Base-by-base conservation (phyloP, 2,888 invertebrate genomes). In the Quadriops clusia region DNA sequence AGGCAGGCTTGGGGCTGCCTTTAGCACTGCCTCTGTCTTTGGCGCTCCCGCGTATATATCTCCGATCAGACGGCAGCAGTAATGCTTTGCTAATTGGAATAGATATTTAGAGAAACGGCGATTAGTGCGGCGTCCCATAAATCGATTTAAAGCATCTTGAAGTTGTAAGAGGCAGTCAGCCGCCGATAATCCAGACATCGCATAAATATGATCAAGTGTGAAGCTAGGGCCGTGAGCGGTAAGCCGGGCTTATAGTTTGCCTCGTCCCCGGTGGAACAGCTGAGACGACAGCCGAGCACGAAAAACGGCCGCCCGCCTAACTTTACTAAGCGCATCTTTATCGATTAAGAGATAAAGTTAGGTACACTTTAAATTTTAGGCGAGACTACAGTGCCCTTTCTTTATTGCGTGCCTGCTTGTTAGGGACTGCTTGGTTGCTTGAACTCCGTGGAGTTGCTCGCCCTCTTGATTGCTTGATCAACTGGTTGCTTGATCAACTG, bases 151-250 rank as follows among this genome's bases (percentile, higher is more conserved):
- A 47, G 54, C 58, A 54, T 56, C 56, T 56, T 57, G 53, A 51
- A 57, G 55, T 53, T 54, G 52, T 52, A 54, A 54, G 56, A 51
- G 55, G 54, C 51, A 56, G 56, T 52, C 56, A 51, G 49, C 54
- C 45, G 50, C 54, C 57, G 61, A 61, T 63, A 63, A 63, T 61
- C 61, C 60, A 53, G 53, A 55, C 60, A 60, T 59, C 60, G 60
- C 61, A 61, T 63, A 61, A 63, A 61, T 61, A 63, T 63, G 61
- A 63, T 63, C 61, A 58, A 61, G 60, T 61, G 60, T 61, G 60
- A 60, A 59, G 55, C 59, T 56, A 50, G 58, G 56, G 53, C 56
- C 53, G 56, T 53, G 54, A 59, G 56, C 53, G 54, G 50, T 60
- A 59, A 61, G 61, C 60, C 56, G 40, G 52, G 61, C 61, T 61